Evolutionary conservation across 2,797 vertebrate species (phyloP), one percentile per base, ranked within the genome.

Genomic region (Helostoma temminkii): DNA sequence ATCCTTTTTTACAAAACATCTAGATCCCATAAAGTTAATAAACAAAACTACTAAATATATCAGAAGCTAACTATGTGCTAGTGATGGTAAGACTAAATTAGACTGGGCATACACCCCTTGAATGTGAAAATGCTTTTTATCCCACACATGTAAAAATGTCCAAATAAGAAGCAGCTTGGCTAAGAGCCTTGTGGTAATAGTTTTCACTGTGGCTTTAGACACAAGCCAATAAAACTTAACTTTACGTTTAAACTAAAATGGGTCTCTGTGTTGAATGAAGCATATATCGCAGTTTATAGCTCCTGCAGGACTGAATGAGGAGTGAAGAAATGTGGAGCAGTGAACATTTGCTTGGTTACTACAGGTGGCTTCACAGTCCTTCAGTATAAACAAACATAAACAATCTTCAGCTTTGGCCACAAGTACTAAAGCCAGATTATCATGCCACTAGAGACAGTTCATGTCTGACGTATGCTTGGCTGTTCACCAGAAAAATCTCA

Each of bases 211-310:
- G 82, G 79, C 74, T 75, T 78, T 34, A 57, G 82, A 69, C 58
- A 9, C 28, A 53, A 72, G 64, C 84, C 83, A 75, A 77, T 82
- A 57, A 89, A 88, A 84, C 67, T 69, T 9, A 76, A 80, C 48
- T 74, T n/a, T 81, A 71, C 70, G 43, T 82, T 77, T 67, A 70
- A 87, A 83, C 80, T 62, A 39, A 81, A 80, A 70, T 42, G 64
- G 61, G 74, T 81, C 71, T 73, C 66, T 53, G 69, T 56, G 48
- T 26, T 64, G 60, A 67, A 32, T 60, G 66, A 76, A 75, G 67
- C 55, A 70, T 70, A 76, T 24, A 60, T 59, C 70, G 77, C 11
- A 28, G 72, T 88, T 84, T 74, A 80, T 43, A 63, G 68, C 45
- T 82, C 71, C 69, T 1, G 5, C 3, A 48, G 46, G 71, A 62